Evolutionary conservation across 2,113 vertebrate genomes (phyloP).

Genomic region (Nettapus auritus): DNA sequence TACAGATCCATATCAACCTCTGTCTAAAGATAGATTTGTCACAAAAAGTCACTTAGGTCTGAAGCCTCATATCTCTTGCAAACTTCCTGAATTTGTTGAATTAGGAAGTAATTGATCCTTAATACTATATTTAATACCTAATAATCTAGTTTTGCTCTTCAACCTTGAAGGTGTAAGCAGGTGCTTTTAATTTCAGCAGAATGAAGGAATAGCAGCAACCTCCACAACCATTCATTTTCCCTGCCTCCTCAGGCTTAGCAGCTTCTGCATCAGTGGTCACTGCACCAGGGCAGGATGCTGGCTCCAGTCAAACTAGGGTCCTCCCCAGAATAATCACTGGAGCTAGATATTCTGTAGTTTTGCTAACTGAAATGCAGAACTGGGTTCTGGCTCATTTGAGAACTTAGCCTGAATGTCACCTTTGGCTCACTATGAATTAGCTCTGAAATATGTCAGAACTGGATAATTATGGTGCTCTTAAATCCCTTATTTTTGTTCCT

Average conservation of each 20-base stretch:
- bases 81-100: neutral
- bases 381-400: neutral
- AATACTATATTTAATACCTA: neutral
- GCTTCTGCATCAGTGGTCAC: neutral
- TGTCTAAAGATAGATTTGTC: neutral
- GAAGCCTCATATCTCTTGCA: neutral
- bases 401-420: neutral
- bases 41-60: neutral
- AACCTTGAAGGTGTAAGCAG: neutral
- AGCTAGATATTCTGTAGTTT: neutral
- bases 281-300: rapidly evolving
- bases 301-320: neutral
- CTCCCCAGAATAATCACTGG: neutral
- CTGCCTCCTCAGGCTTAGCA: neutral
- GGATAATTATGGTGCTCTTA: neutral
- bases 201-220: neutral
- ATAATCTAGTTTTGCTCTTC: neutral
- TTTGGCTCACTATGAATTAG: neutral
- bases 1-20: neutral
- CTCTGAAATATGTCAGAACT: neutral
- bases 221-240: rapidly evolving
- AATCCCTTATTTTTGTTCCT: neutral
- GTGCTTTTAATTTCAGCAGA: neutral
- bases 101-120: neutral
- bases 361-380: neutral